Conservation (phyloP, 2,888 invertebrate species). For the Caenorhabditis drosophilae region DNA sequence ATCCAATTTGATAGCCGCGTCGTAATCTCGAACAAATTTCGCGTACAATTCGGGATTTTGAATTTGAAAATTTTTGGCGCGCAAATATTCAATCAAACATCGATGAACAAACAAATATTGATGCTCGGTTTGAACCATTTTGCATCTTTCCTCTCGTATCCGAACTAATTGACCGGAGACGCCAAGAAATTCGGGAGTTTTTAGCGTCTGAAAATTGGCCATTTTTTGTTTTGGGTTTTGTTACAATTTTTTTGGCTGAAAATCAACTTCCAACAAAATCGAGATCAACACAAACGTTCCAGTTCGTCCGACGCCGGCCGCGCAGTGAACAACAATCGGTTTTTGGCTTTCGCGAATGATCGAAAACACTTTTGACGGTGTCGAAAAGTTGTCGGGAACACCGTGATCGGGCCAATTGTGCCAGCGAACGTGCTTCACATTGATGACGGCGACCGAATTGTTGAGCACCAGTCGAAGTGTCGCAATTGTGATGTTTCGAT, state of each 20-base stretch:
- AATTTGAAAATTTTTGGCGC: too few species aligned
- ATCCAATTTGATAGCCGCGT: too few species aligned
- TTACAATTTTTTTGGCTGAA: too few species aligned
- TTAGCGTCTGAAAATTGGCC: too few species aligned
- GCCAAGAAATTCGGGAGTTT: too few species aligned
- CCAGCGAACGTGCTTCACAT: constrained; percentile 25
- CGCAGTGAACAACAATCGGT: constrained; percentile 25
- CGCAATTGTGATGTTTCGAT: not conserved
- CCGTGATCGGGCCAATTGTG: constrained; percentile 36
- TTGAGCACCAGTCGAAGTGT: not conserved
- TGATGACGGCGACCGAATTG: constrained; percentile 1
- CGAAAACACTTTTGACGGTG: constrained; percentile 5
- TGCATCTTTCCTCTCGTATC: too few species aligned
- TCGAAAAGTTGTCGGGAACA: constrained; percentile 18
- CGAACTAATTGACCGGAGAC: too few species aligned
- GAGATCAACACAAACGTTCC: not conserved
- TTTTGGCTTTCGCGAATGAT: constrained; percentile 8
- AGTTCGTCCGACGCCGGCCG: constrained; percentile 10
- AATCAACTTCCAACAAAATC: not conserved
- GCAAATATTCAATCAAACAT: too few species aligned
- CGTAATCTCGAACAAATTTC: too few species aligned
- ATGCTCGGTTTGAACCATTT: too few species aligned
- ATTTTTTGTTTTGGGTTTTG: not conserved
- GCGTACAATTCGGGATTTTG: too few species aligned
- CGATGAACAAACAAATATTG: too few species aligned